Percentiles rank a stretch among this genome's conserved stretches.
Evolutionary conservation across 1,140 invertebrate species (phyloP).

Genomic region (Drosophila nasuta): DNA sequence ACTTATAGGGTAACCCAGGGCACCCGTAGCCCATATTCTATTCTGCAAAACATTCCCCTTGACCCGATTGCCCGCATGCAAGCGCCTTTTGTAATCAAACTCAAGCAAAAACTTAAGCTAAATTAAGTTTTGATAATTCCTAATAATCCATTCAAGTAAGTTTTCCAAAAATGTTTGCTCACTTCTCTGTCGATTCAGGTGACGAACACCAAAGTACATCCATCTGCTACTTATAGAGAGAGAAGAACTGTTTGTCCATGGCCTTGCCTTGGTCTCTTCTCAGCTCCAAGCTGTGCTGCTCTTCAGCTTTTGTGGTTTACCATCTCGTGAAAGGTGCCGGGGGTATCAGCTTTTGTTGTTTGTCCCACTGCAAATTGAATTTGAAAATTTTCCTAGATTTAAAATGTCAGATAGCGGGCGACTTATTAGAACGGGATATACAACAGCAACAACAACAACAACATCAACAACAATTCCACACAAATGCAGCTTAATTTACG

Average conservation of each 20-base stretch:
- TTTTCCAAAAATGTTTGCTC: constrained; percentile 78
- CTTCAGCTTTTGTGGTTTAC: constrained; percentile 34
- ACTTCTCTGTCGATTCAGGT: constrained; percentile 59
- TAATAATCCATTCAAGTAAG: constrained; percentile 82
- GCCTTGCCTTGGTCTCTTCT: not conserved
- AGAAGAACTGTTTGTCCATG: not conserved
- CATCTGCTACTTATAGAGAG: constrained; percentile 2
- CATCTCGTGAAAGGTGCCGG: not conserved
- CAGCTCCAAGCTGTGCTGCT: not conserved
- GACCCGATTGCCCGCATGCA: constrained; percentile 29
- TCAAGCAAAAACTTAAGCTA: constrained; percentile 60
- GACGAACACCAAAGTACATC: constrained; percentile 14
- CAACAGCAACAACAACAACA: constrained; percentile 24
- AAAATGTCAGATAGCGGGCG: constrained; percentile 69
- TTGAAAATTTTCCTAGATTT: constrained; percentile 78
- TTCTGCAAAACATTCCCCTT: not conserved
- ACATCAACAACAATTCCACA: constrained; percentile 17
- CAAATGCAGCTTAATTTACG: constrained; percentile 40
- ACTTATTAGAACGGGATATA: constrained; percentile 67
- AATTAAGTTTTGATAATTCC: constrained; percentile 84
- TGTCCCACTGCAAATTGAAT: constrained; percentile 67
- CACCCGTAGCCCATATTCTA: constrained; percentile 23
- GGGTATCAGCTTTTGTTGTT: constrained; percentile 60
- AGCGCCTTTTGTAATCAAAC: constrained; percentile 36
- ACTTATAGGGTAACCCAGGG: not conserved